Evolutionary conservation across 2,888 invertebrate species (phyloP).

Genomic region (Endotricha flammealis): DNA sequence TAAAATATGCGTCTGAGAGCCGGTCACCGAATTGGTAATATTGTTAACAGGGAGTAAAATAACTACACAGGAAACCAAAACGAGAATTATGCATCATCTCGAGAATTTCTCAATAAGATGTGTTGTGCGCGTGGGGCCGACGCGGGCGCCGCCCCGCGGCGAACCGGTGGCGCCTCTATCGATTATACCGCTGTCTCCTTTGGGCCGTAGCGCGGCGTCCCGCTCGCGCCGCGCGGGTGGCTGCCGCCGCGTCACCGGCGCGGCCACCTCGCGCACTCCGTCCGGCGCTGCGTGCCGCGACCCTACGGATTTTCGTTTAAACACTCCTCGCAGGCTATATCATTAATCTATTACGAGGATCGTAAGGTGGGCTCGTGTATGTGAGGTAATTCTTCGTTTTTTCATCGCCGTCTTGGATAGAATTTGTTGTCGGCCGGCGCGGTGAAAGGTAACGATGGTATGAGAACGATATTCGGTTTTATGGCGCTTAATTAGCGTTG

Average conservation of each 20-base stretch:
- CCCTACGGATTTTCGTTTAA: slow-evolving; percentile 51
- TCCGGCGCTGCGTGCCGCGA: slow-evolving; percentile 25
- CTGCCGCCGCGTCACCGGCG: slow-evolving; percentile 41
- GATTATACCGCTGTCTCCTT: slow-evolving; percentile 40
- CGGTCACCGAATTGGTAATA: slow-evolving; percentile 72
- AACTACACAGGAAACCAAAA: slow-evolving; percentile 65
- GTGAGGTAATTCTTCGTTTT: slow-evolving; percentile 53
- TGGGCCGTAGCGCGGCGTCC: slow-evolving; percentile 34
- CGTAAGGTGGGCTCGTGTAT: slow-evolving; percentile 56
- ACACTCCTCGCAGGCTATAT: slow-evolving; percentile 65
- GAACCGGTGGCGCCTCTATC: slow-evolving; percentile 63
- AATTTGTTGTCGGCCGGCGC: slow-evolving; percentile 44
- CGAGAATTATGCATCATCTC: slow-evolving; percentile 70
- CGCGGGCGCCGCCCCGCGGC: slow-evolving; percentile 68
- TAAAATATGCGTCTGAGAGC: slow-evolving; percentile 66
- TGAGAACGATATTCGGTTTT: slow-evolving; percentile 68
- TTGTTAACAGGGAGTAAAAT: slow-evolving; percentile 74
- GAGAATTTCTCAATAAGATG: slow-evolving; percentile 76
- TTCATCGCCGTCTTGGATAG: slow-evolving; percentile 40
- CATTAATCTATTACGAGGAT: slow-evolving; percentile 72
- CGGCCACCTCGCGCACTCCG: slow-evolving; percentile 37
- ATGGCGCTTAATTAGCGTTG: slow-evolving; percentile 72
- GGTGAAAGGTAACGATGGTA: slow-evolving; percentile 65
- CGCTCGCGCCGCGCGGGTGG: slow-evolving; percentile 51
- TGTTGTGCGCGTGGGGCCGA: slow-evolving; percentile 66